A percentile compares a stretch with the other conserved stretches of the same genome.
phyloP scores from a whole-genome alignment of 2,888 invertebrate species.

The Diploptera punctata region DNA sequence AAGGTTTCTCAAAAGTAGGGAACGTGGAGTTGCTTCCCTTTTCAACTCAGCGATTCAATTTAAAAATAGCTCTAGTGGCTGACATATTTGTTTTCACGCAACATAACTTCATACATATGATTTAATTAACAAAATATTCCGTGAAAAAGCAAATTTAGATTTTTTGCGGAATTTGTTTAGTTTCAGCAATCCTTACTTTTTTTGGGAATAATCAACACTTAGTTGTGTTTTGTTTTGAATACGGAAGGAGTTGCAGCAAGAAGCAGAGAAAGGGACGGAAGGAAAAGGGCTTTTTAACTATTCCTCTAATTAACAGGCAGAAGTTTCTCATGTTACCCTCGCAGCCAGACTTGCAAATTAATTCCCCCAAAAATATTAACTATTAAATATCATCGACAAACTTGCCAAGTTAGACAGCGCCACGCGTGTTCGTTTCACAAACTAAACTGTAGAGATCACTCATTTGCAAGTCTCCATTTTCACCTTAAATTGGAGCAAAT shows the following conservation, averaged over 20 bases:
- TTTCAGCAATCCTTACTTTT: too few relatives aligned
- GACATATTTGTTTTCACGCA: too few relatives aligned
- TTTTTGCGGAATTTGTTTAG: too few relatives aligned
- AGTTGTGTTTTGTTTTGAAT: too few relatives aligned
- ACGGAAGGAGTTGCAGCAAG: neutral
- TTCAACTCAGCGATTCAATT: too few relatives aligned
- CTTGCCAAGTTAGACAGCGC: neutral
- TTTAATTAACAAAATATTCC: too few relatives aligned
- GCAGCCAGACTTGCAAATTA: conserved; percentile 48
- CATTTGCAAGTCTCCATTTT: neutral
- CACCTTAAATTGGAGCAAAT: conserved; percentile 7
- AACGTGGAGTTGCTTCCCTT: too few relatives aligned
- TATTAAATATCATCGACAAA: conserved; percentile 44
- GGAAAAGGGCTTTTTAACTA: conserved; percentile 30
- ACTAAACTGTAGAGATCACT: neutral
- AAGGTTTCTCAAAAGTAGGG: too few relatives aligned
- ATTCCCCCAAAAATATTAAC: conserved; percentile 50
- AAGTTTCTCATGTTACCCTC: conserved; percentile 47
- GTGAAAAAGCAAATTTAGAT: too few relatives aligned
- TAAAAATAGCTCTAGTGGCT: too few relatives aligned
- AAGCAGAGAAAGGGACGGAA: neutral
- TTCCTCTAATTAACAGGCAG: conserved; percentile 41
- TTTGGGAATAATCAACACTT: too few relatives aligned
- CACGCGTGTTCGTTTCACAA: neutral
- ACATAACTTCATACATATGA: too few relatives aligned